Evolutionary conservation across 2,888 invertebrate species (phyloP), one percentile per base, ranked within the genome.

Genomic region (Fragum fragum): DNA sequence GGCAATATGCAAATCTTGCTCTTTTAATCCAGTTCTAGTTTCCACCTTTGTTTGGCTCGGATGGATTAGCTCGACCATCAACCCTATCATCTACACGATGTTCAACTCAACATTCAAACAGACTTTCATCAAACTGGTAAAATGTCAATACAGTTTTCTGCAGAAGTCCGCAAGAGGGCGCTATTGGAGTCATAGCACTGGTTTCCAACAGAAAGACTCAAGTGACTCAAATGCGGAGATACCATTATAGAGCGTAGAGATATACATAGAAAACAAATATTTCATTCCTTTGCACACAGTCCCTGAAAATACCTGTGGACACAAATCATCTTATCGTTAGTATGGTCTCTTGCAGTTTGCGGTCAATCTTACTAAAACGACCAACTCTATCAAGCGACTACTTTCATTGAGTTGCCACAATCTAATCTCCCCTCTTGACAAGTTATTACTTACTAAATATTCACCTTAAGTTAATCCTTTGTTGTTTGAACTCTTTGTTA

Each of bases 1-100:
- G 23, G 91, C 87, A 5, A 96, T 97, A 86, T 98, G 98, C 92
- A 97, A 97, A 91, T 96, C 96, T 52, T 95, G 96, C 79, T 96
- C 97, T 71, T 96, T 97, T 71, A 97, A 94, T 39, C 93, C 93
- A 5, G 88, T 88, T 0, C 83, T 94, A 14, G 89, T 94, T 63
- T 91, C 93, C 5, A 91, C 90, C 21, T 94, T 92, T 70, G 91
- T 94, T 28, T 94, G 94, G 94, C 83, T 94, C 9, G 94, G 94
- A 14, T 94, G 93, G 86, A 87, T 92, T 9, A 93, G 93, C n/a
- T 93, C 93, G 73, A 94, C 93, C 0, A 89, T 94, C 23, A 94
- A 94, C 79, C 94, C 94, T 11, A 94, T 94, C 75, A 93, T 94
- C 63, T 94, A 94, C 88, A 94, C 94, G 18, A 92, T 94, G 86